Percentiles rank a stretch among this genome's conserved stretches.
These are phyloP conservation scores for Cottoperca gobio DNA, from an alignment of 2,797 vertebrate genomes.

Conservation along the genomic window DNA sequence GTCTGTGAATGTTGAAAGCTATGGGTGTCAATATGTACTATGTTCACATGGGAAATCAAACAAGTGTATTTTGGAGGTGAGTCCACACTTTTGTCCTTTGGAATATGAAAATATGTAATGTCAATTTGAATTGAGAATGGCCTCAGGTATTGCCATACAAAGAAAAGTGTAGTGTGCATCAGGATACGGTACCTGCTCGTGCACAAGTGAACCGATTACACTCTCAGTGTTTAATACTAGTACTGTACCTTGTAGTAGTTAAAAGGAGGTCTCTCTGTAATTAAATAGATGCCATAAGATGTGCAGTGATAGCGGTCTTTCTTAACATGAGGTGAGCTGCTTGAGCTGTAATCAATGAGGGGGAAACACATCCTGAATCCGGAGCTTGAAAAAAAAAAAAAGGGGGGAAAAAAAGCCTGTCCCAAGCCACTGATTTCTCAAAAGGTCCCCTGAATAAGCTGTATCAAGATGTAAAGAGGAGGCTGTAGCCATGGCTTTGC, in stretches of 20 bases:
- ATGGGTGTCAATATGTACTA: slow-evolving; percentile 71
- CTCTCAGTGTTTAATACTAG: slow-evolving; percentile 6
- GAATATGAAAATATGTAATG: slow-evolving; percentile 70
- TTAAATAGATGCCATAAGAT: slow-evolving; percentile 27
- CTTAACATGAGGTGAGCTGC: slow-evolving; percentile 32
- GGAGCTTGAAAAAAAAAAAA: not conserved
- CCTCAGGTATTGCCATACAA: slow-evolving; percentile 35
- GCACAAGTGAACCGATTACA: slow-evolving; percentile 21
- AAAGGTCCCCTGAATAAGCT: slow-evolving; percentile 75
- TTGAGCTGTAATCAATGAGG: slow-evolving; percentile 32
- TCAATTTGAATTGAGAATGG: slow-evolving; percentile 57
- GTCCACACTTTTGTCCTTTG: slow-evolving; percentile 72
- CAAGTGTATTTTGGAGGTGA: slow-evolving; percentile 76
- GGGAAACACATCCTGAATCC: slow-evolving; percentile 29
- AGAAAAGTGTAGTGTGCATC: slow-evolving; percentile 10
- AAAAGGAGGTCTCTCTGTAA: slow-evolving; percentile 10
- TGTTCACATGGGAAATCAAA: slow-evolving; percentile 75
- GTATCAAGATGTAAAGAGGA: slow-evolving; percentile 71
- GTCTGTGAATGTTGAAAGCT: slow-evolving; percentile 72
- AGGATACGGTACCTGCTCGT: slow-evolving; percentile 10
- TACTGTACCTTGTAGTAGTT: slow-evolving; percentile 20
- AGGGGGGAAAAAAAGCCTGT: not conserved
- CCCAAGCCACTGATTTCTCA: slow-evolving; percentile 66
- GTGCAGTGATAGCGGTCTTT: slow-evolving; percentile 24
- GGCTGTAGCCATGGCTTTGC: slow-evolving; percentile 58